Base-by-base conservation (phyloP, 2,113 vertebrate species). In the Dipodomys spectabilis region DNA sequence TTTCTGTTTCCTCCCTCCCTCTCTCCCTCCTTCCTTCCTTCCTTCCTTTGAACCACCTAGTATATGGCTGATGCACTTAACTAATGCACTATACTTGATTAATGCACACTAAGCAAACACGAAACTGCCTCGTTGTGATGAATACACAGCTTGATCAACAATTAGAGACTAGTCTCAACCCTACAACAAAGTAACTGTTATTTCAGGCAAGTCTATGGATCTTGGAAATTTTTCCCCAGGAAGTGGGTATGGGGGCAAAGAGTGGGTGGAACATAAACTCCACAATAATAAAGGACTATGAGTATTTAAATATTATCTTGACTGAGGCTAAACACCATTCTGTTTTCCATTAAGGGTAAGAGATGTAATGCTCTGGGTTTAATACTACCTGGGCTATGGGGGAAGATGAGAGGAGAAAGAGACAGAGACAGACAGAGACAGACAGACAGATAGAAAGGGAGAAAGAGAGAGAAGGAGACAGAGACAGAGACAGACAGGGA, bases 251-350 rank as follows among this genome's bases (percentile, higher is more conserved):
- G 18, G 27, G 30, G 35, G 28, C 44, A 92, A 27, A 12, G 74
- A 93, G 27, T n/a, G 28, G 13, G 19, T 60, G 13, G 67, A 94
- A 27, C 39, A 45, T 49, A 65, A 88, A 57, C 65, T 88, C n/a
- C 49, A 39, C 19, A 18, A 82, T 77, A 11, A 35, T 27, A 78
- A 82, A 28, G 90, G 62, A 22, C 28, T 82, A 49, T 82, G 49
- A 92, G 78, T 95, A 93, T 73, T 82, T 85, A 94, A 84, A 79
- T 71, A 69, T 68, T 92, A 88, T 62, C 82, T 73, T 92, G 64
- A 79, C 44, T 72, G 39, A 72, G 49, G 32, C 27, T 23, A 30
- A 69, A 77, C 16, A 44, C 28, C 92, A 64, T 28, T 16, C 12
- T 35, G 90, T 65, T 90, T 45, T 71, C 45, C 73, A 78, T 30